Evolutionary conservation across 1,140 invertebrate genomes (phyloP).

Genomic region (Platorchestia sp.): DNA sequence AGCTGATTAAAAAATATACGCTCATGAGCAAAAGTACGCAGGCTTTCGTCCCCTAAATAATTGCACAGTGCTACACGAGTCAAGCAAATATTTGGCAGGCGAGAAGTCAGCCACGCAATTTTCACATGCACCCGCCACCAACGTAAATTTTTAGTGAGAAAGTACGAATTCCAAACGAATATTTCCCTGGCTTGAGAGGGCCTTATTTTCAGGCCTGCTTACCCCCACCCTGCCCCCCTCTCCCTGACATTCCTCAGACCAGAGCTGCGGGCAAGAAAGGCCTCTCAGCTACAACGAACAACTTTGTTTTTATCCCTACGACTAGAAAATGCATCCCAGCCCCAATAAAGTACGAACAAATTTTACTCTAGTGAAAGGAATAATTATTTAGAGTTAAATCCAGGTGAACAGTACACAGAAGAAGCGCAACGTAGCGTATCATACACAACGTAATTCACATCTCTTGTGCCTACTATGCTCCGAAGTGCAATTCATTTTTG

Average conservation of each 20-base stretch:
- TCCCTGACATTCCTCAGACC: conserved; percentile 31
- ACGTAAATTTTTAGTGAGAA: not conserved
- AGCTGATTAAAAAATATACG: too few species aligned
- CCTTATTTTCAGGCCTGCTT: conserved; percentile 2
- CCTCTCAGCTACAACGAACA: conserved; percentile 40
- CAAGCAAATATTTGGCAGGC: not conserved
- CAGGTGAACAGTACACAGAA: not conserved
- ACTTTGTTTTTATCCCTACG: not conserved
- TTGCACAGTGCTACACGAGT: too few species aligned
- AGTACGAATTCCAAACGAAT: not conserved
- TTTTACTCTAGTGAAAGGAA: not conserved
- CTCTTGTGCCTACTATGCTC: conserved; percentile 35
- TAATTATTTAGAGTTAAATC: not conserved
- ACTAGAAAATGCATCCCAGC: not conserved
- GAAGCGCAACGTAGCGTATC: not conserved
- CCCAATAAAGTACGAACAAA: not conserved
- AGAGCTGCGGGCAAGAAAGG: conserved; percentile 13
- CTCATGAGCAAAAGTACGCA: too few species aligned
- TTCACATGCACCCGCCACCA: not conserved
- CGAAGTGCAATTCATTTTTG: not conserved
- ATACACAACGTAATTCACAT: conserved; percentile 40
- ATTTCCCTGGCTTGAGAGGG: conserved; percentile 7
- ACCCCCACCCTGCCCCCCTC: not conserved
- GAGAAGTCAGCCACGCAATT: too few species aligned
- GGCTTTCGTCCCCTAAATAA: too few species aligned